phyloP scores from a whole-genome alignment of 2,888 invertebrate species.

The Cenopis cana region DNA sequence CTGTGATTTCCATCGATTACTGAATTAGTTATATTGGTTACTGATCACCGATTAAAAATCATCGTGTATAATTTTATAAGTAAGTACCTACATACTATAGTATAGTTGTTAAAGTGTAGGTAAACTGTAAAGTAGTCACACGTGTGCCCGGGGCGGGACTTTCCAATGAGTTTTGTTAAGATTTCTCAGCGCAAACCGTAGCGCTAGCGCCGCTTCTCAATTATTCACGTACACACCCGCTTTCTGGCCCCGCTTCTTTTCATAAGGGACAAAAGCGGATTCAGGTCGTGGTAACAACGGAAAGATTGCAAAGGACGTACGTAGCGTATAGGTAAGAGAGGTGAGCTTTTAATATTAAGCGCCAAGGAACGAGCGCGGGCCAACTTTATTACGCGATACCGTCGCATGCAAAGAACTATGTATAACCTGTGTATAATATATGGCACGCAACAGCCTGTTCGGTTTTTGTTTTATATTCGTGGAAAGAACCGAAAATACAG shows the following conservation, averaged over 20 bases:
- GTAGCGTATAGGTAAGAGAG: slow-evolving; percentile 60
- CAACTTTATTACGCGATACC: slow-evolving; percentile 68
- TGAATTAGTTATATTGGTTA: too few species aligned
- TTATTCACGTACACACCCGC: slow-evolving; percentile 80
- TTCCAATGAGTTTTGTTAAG: slow-evolving; percentile 73
- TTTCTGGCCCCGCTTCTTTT: slow-evolving; percentile 77
- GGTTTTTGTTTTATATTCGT: slow-evolving; percentile 52
- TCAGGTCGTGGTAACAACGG: slow-evolving; percentile 79
- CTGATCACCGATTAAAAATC: too few species aligned
- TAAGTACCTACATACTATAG: too few species aligned
- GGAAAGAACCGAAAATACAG: slow-evolving; percentile 51
- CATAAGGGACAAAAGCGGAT: slow-evolving; percentile 78
- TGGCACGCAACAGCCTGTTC: slow-evolving; percentile 31
- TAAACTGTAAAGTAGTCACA: slow-evolving; percentile 46
- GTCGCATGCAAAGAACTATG: slow-evolving; percentile 61
- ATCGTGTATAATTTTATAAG: slow-evolving; percentile 3
- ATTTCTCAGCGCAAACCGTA: slow-evolving; percentile 66
- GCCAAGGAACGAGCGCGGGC: slow-evolving; percentile 57
- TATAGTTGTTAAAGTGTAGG: slow-evolving; percentile 17
- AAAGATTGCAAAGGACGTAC: slow-evolving; percentile 77
- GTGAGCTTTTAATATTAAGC: slow-evolving; percentile 78
- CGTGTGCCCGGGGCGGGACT: slow-evolving; percentile 56
- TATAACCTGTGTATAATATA: slow-evolving; percentile 41
- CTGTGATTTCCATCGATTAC: too few species aligned
- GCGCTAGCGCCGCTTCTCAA: slow-evolving; percentile 70